Conservation (phyloP, 2,888 invertebrate species). For the Cryptocheilus praepositus region DNA sequence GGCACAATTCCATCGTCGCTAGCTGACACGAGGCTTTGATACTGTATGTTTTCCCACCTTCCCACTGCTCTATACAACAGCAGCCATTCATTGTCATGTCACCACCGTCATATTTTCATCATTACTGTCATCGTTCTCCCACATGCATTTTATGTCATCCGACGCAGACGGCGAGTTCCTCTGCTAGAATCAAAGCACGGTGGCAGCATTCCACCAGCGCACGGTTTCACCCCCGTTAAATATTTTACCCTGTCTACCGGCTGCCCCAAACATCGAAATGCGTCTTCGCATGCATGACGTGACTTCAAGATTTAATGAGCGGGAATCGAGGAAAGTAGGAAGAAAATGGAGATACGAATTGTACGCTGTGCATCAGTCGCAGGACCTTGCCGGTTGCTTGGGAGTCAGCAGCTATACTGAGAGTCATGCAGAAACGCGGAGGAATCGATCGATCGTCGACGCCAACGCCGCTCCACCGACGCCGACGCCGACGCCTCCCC, state of each 20-base stretch:
- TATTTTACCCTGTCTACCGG: constrained; percentile 73
- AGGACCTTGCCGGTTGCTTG: too few relatives aligned
- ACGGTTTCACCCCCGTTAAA: constrained; percentile 73
- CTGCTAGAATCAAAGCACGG: constrained; percentile 57
- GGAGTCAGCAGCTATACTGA: too few relatives aligned
- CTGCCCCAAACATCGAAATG: constrained; percentile 69
- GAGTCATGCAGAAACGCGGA: too few relatives aligned
- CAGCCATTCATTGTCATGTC: background rate
- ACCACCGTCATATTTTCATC: constrained; percentile 40
- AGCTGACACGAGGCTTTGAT: too few relatives aligned
- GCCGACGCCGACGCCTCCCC: background rate
- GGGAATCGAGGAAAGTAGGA: too few relatives aligned
- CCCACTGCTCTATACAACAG: background rate
- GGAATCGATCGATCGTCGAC: constrained; percentile 10
- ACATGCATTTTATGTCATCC: background rate
- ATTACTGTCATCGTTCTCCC: constrained; percentile 2
- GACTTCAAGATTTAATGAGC: too few relatives aligned
- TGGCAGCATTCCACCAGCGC: constrained; percentile 49
- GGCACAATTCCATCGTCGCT: too few relatives aligned
- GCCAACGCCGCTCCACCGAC: constrained; percentile 5
- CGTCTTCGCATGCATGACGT: constrained; percentile 45
- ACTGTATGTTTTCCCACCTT: too few relatives aligned
- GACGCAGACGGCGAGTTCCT: constrained; percentile 14
- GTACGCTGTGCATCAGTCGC: too few relatives aligned
- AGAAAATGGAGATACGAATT: too few relatives aligned